Base-by-base conservation (phyloP, 2,797 vertebrate genomes). In the Distichodus sexfasciatus region DNA sequence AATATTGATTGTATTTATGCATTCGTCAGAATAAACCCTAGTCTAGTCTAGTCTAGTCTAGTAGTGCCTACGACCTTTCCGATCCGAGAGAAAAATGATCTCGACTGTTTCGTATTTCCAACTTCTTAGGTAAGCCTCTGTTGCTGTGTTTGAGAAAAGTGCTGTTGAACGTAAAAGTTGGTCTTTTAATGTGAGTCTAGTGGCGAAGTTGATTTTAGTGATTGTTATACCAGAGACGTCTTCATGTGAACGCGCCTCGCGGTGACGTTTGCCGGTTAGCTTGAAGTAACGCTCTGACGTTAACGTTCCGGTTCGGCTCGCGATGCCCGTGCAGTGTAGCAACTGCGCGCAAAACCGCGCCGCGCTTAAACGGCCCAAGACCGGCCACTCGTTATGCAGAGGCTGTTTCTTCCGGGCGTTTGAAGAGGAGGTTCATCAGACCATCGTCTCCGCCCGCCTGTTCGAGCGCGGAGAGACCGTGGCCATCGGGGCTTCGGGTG, bases 381-480 rank as follows among this genome's bases (percentile, higher is more conserved):
- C 92, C 0, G 90, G 91, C 2, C 89, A 91, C 54, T 94, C 92
- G 0, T 75, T 96, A 62, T 96, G 94, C 41, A 91, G 92, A 44
- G 73, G 84, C 40, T 96, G 94, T 76, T 95, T 97, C 87, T 94
- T 92, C 79, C 75, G 85, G 53, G 89, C 92, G 15, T 95, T 97
- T 29, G 94, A 95, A 79, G 93, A 92, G 65, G 94, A 97, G 77
- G 87, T 93, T n/a, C 92, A 95, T 80, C 90, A 81, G 72, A 94
- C 91, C 0, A 90, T 96, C 6, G 51, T 83, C 1, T 57, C 87
- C 0, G 92, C 87, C 6, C 59, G 83, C 38, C 88, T 96, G 23
- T 94, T 96, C 57, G 88, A 76, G n/a, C 67, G 72, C 0, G 91
- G 93, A 0, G 91, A 94, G 35, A 86, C 76, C 0, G 92, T 95